A percentile compares a stretch with the other conserved stretches of the same genome.
These are phyloP conservation scores for Cydia fagiglandana DNA, from an alignment of 1,140 invertebrate genomes.

Conservation along the genomic window DNA sequence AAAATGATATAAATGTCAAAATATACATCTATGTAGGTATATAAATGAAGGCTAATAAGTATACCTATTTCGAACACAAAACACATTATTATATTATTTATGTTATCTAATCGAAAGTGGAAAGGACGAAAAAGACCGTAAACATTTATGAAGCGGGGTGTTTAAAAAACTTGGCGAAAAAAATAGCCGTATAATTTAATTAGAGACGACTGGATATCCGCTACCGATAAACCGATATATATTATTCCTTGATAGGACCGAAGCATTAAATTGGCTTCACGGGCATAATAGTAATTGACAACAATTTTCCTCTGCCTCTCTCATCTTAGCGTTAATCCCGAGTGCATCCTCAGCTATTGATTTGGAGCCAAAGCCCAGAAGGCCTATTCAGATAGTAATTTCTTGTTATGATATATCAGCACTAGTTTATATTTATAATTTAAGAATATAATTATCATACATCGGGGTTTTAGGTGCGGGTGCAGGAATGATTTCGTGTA, in stretches of 20 bases:
- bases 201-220: neutral
- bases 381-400: no score
- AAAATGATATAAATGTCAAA: no score
- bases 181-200: constrained; percentile 13
- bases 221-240: neutral
- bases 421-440: no score
- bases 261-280: neutral
- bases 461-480: no score
- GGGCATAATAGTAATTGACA: neutral
- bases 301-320: neutral
- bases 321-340: neutral
- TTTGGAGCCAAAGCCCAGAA: neutral
- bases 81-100: neutral
- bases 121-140: neutral
- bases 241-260: neutral
- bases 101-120: no score
- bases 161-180: neutral
- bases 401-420: no score
- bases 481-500: no score
- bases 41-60: neutral
- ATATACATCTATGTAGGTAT: no score
- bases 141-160: neutral
- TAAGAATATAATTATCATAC: no score
- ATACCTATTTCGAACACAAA: neutral
- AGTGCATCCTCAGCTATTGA: neutral